Conservation (phyloP, 2,797 vertebrate species). For the Lepus townsendii region DNA sequence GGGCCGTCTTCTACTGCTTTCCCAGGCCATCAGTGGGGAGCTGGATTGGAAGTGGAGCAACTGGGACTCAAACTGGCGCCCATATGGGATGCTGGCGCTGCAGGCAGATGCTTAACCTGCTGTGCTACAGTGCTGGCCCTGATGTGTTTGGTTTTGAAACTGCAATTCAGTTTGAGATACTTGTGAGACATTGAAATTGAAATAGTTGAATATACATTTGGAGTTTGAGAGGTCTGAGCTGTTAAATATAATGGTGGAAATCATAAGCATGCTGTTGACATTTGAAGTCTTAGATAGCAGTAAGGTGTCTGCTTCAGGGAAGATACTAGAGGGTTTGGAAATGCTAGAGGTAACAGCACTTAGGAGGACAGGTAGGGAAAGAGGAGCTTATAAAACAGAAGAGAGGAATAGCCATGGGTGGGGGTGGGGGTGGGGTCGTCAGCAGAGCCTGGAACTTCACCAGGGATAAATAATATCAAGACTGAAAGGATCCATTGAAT, state of each 20-base stretch:
- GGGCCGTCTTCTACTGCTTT: too few species aligned
- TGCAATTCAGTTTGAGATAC: background rate
- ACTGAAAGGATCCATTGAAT: background rate
- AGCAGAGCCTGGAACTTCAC: background rate
- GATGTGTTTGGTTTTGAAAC: conserved; percentile 26
- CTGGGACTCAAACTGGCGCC: too few species aligned
- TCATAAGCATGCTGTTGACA: background rate
- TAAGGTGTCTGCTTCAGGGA: background rate
- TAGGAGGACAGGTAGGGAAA: background rate
- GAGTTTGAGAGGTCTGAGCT: conserved; percentile 34
- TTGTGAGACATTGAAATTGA: background rate
- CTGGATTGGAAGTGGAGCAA: too few species aligned
- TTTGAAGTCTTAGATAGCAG: background rate
- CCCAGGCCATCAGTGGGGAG: too few species aligned
- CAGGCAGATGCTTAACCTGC: too few species aligned
- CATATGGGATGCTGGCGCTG: too few species aligned
- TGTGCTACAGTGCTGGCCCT: too few species aligned
- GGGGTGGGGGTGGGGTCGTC: background rate
- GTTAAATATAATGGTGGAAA: conserved; percentile 13
- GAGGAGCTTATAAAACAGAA: background rate
- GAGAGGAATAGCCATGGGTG: background rate
- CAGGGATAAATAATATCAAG: background rate
- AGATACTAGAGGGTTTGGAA: conserved; percentile 38
- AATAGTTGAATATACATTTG: conserved; percentile 11
- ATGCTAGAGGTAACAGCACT: background rate